Conservation (phyloP, 1,140 invertebrate genomes). For the Papilio xuthus region DNA sequence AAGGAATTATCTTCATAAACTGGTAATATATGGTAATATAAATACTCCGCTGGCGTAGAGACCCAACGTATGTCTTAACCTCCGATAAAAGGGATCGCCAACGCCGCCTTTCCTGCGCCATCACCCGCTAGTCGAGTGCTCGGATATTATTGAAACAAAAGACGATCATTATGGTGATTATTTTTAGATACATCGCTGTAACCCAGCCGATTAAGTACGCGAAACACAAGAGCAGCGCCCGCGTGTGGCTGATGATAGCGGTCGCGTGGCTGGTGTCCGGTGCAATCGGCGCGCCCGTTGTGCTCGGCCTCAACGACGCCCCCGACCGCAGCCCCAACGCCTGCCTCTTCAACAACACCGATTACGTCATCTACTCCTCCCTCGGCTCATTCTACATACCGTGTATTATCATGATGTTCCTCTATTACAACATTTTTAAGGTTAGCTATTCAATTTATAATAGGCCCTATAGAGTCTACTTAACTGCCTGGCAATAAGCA, state of each 20-base stretch:
- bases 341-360: conserved; percentile 98
- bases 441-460: conserved; percentile 47
- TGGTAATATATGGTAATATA: neutral
- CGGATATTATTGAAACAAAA: neutral
- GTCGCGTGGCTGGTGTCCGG: conserved; percentile 98
- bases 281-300: conserved; percentile 98
- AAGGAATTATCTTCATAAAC: neutral
- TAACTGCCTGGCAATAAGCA: too few species aligned
- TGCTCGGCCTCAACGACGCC: conserved; percentile 96
- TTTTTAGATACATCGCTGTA: conserved; percentile 97
- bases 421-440: conserved; percentile 73
- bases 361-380: conserved; percentile 99
- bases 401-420: conserved; percentile 86
- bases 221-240: conserved; percentile 97
- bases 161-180: conserved; percentile 38
- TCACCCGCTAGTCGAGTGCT: too few species aligned
- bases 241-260: conserved; percentile 96
- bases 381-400: conserved; percentile 99
- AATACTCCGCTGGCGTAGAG: too few species aligned
- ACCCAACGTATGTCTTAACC: too few species aligned
- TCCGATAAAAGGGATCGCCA: neutral
- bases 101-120: too few species aligned
- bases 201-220: conserved; percentile 99
- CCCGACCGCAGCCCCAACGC: conserved; percentile 88
- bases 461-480: neutral